A percentile compares a stretch with the other conserved stretches of the same genome.
phyloP scores from a whole-genome alignment of 2,888 invertebrate genomes.

The Elmis aenea region DNA sequence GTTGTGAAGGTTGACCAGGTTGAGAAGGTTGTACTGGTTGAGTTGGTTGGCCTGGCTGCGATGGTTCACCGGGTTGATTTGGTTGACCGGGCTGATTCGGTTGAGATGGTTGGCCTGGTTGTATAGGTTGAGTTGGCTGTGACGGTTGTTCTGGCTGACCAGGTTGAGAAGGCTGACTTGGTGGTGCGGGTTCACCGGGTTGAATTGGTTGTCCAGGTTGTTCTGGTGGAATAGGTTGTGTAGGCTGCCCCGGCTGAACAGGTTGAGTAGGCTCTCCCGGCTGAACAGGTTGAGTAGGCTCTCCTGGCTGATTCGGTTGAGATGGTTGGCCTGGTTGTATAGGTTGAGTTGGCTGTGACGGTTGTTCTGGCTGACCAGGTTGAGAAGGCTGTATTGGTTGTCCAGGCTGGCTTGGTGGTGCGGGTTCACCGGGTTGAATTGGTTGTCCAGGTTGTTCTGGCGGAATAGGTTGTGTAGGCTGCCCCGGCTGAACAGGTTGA shows the following conservation, averaged over 20 bases:
- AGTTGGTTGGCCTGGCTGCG: conserved; percentile 35
- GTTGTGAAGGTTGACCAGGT: conserved; percentile 4
- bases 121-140: conserved; percentile 31
- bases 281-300: conserved; percentile 29
- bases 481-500: conserved; percentile 14
- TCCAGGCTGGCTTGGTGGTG: conserved; percentile 45
- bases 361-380: conserved; percentile 10
- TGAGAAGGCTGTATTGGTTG: conserved; percentile 51
- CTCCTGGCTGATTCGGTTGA: conserved; percentile 12
- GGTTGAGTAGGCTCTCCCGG: conserved; percentile 44
- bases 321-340: conserved; percentile 14
- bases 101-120: conserved; percentile 45
- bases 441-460: conserved; percentile 14
- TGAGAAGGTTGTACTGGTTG: conserved; percentile 23
- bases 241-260: conserved; percentile 23
- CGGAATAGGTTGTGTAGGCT: conserved; percentile 10
- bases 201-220: conserved; percentile 18
- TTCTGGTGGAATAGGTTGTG: conserved; percentile 5
- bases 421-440: conserved; percentile 12
- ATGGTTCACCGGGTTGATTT: conserved; percentile 26
- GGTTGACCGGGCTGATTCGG: conserved; percentile 19
- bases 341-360: conserved; percentile 1
- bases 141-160: conserved; percentile 13
- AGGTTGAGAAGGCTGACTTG: conserved; percentile 10
- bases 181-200: conserved; percentile 8